A percentile compares a stretch with the other conserved stretches of the same genome.
Conservation (phyloP, 2,113 vertebrate genomes). For the Micromys minutus region DNA sequence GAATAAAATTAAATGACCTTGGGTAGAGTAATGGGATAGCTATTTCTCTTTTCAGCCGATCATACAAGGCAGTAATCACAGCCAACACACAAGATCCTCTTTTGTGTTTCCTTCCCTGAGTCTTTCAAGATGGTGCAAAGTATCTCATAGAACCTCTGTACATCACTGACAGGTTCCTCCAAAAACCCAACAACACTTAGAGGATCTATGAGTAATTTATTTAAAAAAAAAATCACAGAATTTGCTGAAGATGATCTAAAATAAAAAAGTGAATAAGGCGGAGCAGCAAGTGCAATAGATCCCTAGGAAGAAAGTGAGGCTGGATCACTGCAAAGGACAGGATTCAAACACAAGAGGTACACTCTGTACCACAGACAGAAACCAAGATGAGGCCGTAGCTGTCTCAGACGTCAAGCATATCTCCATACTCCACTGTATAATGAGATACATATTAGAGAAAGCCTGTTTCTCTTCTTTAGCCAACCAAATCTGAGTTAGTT, state of each 20-base stretch:
- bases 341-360: neutral
- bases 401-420: neutral
- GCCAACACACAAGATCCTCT: neutral
- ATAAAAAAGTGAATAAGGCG: neutral
- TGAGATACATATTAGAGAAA: too few relatives aligned
- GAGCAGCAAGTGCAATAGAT: neutral
- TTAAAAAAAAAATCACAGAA: constrained; percentile 1
- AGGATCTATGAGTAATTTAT: neutral
- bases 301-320: neutral
- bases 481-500: neutral
- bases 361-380: neutral
- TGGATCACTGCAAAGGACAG: neutral
- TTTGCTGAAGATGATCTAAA: neutral
- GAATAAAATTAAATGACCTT: constrained; percentile 12
- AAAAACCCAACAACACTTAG: constrained; percentile 21
- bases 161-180: neutral
- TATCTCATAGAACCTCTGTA: neutral
- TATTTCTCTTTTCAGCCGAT: neutral
- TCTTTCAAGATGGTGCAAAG: neutral
- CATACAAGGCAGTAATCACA: constrained; percentile 2
- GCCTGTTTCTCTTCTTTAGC: neutral
- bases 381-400: neutral
- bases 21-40: neutral
- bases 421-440: neutral
- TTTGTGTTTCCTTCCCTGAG: neutral